Percentiles rank a stretch among this genome's conserved stretches.
phyloP scores from a whole-genome alignment of 2,797 vertebrate genomes.

The Cuculus canorus region DNA sequence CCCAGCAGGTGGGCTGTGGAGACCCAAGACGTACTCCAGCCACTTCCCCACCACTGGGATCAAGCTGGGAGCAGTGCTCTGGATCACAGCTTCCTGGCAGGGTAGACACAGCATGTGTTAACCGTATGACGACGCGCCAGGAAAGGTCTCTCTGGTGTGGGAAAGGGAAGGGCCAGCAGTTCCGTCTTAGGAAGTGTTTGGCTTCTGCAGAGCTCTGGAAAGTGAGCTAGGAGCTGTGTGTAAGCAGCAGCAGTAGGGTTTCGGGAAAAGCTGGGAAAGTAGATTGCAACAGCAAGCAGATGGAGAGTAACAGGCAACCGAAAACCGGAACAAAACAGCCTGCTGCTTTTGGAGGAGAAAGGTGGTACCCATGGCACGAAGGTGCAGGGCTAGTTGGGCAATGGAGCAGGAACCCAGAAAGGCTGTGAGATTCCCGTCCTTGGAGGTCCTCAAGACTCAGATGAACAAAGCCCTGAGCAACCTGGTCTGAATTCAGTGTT shows the following conservation, averaged over 20 bases:
- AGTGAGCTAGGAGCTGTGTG: background rate
- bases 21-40: background rate
- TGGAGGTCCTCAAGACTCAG: background rate
- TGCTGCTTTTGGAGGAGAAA: background rate
- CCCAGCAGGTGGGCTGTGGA: background rate
- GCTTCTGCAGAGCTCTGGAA: constrained; percentile 1
- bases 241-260: background rate
- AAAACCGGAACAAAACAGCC: background rate
- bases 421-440: background rate
- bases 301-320: background rate
- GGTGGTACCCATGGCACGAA: fast-evolving
- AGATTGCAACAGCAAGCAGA: background rate
- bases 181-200: background rate
- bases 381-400: background rate
- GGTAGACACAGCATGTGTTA: constrained; percentile 34
- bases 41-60: background rate
- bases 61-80: constrained; percentile 12
- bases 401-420: background rate
- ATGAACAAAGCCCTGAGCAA: background rate
- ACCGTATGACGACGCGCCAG: background rate
- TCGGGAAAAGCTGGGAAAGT: background rate
- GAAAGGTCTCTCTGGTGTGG: constrained; percentile 33
- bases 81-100: constrained; percentile 49
- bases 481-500: background rate
- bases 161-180: constrained; percentile 30